Conservation (phyloP, 2,888 invertebrate species). For the Trypoxylon attenuatum region DNA sequence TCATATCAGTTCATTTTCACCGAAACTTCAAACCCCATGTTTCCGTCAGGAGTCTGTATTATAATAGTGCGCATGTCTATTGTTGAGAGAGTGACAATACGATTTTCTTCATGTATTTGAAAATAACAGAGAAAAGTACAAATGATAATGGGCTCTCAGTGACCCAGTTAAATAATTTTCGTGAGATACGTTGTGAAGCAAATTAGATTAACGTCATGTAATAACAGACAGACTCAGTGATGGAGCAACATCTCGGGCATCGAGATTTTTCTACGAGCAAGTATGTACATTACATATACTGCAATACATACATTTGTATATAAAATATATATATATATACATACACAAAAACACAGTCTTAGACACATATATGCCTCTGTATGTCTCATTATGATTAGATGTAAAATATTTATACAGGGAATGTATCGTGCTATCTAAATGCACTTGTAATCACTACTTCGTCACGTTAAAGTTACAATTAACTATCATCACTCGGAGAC, state of each 20-base stretch:
- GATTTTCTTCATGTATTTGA: background rate
- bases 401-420: conserved; percentile 48
- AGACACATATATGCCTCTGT: conserved; percentile 1
- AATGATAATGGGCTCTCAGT: background rate
- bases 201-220: too few relatives aligned
- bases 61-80: background rate
- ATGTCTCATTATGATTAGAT: conserved; percentile 22
- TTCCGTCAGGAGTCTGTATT: too few relatives aligned
- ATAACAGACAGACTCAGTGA: too few relatives aligned
- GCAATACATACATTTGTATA: conserved; percentile 41
- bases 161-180: too few relatives aligned
- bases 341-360: conserved; percentile 18
- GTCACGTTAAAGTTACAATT: conserved; percentile 38
- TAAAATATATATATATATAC: conserved; percentile 29
- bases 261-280: conserved; percentile 20
- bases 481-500: conserved; percentile 48
- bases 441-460: conserved; percentile 37
- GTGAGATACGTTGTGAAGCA: too few relatives aligned
- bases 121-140: background rate
- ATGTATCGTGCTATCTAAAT: conserved; percentile 31
- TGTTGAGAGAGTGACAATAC: background rate
- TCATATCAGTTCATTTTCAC: background rate
- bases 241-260: background rate
- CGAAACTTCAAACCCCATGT: too few relatives aligned
- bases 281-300: conserved; percentile 50